Conservation (phyloP, 2,888 invertebrate species). For the Oegoconia quadripuncta region DNA sequence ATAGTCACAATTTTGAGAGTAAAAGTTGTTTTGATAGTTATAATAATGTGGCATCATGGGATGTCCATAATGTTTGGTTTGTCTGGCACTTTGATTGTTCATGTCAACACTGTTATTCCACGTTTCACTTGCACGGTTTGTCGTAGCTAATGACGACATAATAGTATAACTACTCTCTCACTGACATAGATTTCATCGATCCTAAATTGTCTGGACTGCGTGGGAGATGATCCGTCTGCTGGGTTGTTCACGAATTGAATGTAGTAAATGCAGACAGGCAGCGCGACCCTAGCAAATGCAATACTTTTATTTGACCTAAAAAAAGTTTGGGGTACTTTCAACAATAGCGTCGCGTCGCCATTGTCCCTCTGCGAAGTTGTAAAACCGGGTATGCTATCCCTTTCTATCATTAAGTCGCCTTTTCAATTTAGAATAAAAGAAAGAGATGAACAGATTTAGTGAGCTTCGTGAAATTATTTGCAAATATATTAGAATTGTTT, state of each 20-base stretch:
- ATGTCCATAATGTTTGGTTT: conserved; percentile 45
- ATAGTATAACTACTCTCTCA: conserved; percentile 27
- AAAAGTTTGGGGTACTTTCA: conserved; percentile 76
- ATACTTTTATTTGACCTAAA: conserved; percentile 78
- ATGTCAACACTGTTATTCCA: conserved; percentile 59
- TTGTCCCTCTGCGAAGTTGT: conserved; percentile 72
- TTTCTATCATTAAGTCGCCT: conserved; percentile 32
- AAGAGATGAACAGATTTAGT: conserved; percentile 43
- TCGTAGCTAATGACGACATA: conserved; percentile 60
- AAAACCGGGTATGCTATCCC: conserved; percentile 54
- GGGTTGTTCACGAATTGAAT: conserved; percentile 72
- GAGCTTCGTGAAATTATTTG: conserved; percentile 59
- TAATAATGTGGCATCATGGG: conserved; percentile 41
- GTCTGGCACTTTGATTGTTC: conserved; percentile 48
- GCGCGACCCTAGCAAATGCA: conserved; percentile 74
- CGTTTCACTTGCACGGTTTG: conserved; percentile 64
- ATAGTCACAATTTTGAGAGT: conserved; percentile 47
- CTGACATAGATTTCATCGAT: conserved; percentile 39
- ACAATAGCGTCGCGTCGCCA: conserved; percentile 72
- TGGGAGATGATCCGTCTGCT: conserved; percentile 63
- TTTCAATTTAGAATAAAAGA: conserved; percentile 31
- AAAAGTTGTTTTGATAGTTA: conserved; percentile 51
- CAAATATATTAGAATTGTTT: conserved; percentile 74
- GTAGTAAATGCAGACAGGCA: conserved; percentile 64
- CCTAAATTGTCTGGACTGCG: conserved; percentile 49